Conservation (phyloP, 2,113 vertebrate species). For the Hippocampus guttulatus region DNA sequence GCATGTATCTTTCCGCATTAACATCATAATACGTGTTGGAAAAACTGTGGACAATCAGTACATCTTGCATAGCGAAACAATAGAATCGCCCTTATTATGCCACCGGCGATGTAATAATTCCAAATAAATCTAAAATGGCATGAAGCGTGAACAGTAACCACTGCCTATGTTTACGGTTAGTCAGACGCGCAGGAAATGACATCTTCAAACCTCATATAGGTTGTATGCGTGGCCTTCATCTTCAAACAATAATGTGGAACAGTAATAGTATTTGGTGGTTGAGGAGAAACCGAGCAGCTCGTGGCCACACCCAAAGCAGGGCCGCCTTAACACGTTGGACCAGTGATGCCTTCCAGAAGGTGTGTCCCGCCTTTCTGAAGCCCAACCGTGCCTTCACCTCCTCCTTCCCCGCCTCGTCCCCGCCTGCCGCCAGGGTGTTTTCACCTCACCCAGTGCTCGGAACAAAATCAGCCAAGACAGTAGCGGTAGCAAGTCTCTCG, state of each 20-base stretch:
- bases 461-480: neutral
- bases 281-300: neutral
- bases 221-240: neutral
- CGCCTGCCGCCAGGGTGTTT: constrained; percentile 8
- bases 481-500: neutral
- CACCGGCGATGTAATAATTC: neutral
- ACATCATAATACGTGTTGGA: neutral
- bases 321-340: constrained; percentile 66
- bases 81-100: neutral
- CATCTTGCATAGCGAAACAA: neutral
- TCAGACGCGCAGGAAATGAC: neutral
- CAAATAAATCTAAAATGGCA: neutral
- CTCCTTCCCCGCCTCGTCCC: constrained; percentile 18
- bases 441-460: neutral
- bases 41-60: neutral
- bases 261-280: neutral
- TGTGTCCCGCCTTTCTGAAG: constrained; percentile 51
- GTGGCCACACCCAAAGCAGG: constrained; percentile 56
- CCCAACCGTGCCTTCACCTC: constrained; percentile 31
- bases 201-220: neutral
- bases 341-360: constrained; percentile 62
- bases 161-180: neutral
- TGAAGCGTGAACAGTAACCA: too few relatives aligned
- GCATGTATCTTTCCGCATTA: constrained; percentile 5
- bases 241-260: neutral